A percentile compares a stretch with the other conserved stretches of the same genome.
Conservation (phyloP, 1,140 invertebrate genomes). For the Phenacoccus solenopsis region DNA sequence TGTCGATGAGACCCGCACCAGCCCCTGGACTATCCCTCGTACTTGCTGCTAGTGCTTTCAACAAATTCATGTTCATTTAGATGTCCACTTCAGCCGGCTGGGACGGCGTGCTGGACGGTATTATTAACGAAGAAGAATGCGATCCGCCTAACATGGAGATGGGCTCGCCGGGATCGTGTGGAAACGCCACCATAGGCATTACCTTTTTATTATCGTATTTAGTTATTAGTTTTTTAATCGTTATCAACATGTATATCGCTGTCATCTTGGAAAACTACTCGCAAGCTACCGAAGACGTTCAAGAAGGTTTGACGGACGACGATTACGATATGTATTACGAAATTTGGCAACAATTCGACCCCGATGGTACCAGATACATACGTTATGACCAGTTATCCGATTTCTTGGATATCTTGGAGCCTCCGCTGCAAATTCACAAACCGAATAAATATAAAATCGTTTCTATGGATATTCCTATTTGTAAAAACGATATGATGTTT, state of each 20-base stretch:
- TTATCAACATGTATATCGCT: conserved; percentile 99
- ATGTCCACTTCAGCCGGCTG: conserved; percentile 97
- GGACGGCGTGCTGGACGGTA: conserved; percentile 88
- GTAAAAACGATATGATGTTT: conserved; percentile 90
- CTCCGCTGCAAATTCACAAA: conserved; percentile 89
- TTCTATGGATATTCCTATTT: conserved; percentile 96
- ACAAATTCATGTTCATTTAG: too few relatives aligned
- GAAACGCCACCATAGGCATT: conserved; percentile 82
- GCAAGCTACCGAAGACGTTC: conserved; percentile 94
- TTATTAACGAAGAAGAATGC: conserved; percentile 92
- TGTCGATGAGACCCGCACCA: too few relatives aligned
- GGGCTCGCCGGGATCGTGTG: conserved; percentile 79
- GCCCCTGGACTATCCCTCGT: too few relatives aligned
- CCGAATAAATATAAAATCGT: conserved; percentile 98
- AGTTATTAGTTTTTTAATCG: conserved; percentile 94
- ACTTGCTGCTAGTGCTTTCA: too few relatives aligned
- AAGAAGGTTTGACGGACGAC: conserved; percentile 94
- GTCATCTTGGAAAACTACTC: conserved; percentile 98
- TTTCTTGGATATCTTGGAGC: conserved; percentile 86
- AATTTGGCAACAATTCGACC: conserved; percentile 97
- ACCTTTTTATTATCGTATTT: conserved; percentile 89
- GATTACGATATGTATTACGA: conserved; percentile 99
- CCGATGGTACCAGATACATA: conserved; percentile 94
- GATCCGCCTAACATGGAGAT: conserved; percentile 71
- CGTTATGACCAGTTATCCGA: conserved; percentile 84